Base-by-base conservation (phyloP, 2,113 vertebrate genomes). In the Triplophysa siluroides region DNA sequence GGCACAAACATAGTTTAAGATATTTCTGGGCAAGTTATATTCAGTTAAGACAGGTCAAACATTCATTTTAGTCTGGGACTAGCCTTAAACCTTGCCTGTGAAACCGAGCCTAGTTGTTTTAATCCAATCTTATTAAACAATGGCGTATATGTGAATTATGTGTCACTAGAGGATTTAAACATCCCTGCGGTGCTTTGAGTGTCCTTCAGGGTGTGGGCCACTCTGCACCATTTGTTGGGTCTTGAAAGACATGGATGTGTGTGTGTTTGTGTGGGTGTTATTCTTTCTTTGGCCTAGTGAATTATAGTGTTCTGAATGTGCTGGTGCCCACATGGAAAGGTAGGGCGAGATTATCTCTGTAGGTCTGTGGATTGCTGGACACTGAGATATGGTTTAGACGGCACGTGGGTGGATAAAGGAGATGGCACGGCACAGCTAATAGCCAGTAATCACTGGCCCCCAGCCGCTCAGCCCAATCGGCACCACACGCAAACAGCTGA, bases 381-480 rank as follows among this genome's bases (percentile, higher is more conserved):
- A 26, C 65, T 60, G 75, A 84, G 83, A 81, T 84, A 84, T 26
- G 64, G 76, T 58, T 69, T 61, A 70, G 79, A 79, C 56, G 74
- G 74, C 54, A 81, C 60, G 83, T 84, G 79, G 83, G 79, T 76
- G 79, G 79, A 84, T 76, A 81, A 68, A 81, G 64, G 83, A 75
- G 63, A 56, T 60, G 69, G 62, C 47, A 67, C 63, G 69, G 62
- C 47, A 67, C 63, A 74, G 63, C 76, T 81, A 80, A 85, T 77
- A 81, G 66, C 63, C 67, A 75, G 65, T 73, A 75, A 76, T 89
- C 83, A 90, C 86, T 83, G 85, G 67, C 76, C 43, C 18, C 65
- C 70, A 83, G 86, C 87, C 89, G 83, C 76, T 16, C 69, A 77
- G 5, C 18, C 83, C 81, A 89, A 84, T 87, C 79, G 88, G 85